Conservation (phyloP, 92 coral and sea anemone genomes). For the Heliopora coerulea region DNA sequence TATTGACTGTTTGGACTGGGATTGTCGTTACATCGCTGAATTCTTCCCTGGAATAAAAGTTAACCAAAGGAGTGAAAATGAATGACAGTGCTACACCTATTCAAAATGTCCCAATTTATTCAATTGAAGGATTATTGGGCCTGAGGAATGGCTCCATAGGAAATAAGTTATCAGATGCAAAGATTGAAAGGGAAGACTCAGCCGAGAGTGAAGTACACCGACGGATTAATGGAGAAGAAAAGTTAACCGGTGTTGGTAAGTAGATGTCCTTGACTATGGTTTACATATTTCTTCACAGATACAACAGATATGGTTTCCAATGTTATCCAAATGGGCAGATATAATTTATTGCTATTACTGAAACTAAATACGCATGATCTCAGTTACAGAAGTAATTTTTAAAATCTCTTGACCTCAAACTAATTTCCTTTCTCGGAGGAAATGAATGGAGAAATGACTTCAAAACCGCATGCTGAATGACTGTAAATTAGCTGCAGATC, state of each 20-base stretch:
- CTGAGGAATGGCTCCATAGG: constrained; percentile 9
- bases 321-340: too few relatives aligned
- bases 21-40: background rate
- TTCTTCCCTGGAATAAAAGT: background rate
- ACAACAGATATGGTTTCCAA: background rate
- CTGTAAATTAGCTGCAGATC: too few relatives aligned
- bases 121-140: constrained; percentile 38
- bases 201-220: background rate
- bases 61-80: constrained; percentile 2
- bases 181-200: constrained; percentile 9
- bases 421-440: too few relatives aligned
- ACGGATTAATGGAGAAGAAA: background rate
- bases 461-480: too few relatives aligned
- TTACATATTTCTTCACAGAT: background rate
- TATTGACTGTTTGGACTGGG: background rate
- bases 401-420: too few relatives aligned
- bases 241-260: constrained; percentile 2
- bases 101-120: constrained; percentile 36
- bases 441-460: too few relatives aligned
- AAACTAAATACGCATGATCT: too few relatives aligned
- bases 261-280: background rate
- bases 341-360: too few relatives aligned
- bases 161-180: constrained; percentile 15
- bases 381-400: too few relatives aligned
- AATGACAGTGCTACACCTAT: background rate